Evolutionary conservation across 2,888 invertebrate genomes (phyloP).

Genomic region (Mesorhabditis belari): DNA sequence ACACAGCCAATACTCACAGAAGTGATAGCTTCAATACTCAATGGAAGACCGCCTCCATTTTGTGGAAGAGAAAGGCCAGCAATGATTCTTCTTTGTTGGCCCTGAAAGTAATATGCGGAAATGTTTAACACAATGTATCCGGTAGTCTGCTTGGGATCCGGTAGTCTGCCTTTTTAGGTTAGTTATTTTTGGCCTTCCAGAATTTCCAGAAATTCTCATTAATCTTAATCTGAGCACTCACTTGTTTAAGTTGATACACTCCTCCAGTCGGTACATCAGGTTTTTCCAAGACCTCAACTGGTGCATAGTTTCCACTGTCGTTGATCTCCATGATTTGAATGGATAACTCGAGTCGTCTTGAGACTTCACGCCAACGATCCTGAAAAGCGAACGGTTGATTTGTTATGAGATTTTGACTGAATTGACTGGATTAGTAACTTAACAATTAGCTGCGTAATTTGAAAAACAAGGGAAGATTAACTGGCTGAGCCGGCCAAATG

Average conservation of each 20-base stretch:
- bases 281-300: slow-evolving; percentile 72
- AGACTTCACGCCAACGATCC: slow-evolving; percentile 82
- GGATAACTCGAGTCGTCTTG: slow-evolving; percentile 88
- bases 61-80: slow-evolving; percentile 65
- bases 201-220: neutral
- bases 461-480: neutral
- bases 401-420: neutral
- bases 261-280: slow-evolving; percentile 71
- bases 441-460: neutral
- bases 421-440: neutral
- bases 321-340: slow-evolving; percentile 91
- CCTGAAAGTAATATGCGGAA: no score
- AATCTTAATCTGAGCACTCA: slow-evolving; percentile 9
- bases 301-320: slow-evolving; percentile 91
- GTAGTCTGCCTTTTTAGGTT: slow-evolving; percentile 82
- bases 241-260: slow-evolving; percentile 82
- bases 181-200: neutral
- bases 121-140: slow-evolving; percentile 89
- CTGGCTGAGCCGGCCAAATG: no score
- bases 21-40: slow-evolving; percentile 75
- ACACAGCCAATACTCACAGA: slow-evolving; percentile 79
- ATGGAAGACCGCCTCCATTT: slow-evolving; percentile 64
- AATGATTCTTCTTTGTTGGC: slow-evolving; percentile 80
- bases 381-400: slow-evolving; percentile 5
- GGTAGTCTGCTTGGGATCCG: slow-evolving; percentile 88